These are phyloP conservation scores for Volucella bombylans DNA, from an alignment of 2,888 invertebrate genomes.

Conservation along the genomic window DNA sequence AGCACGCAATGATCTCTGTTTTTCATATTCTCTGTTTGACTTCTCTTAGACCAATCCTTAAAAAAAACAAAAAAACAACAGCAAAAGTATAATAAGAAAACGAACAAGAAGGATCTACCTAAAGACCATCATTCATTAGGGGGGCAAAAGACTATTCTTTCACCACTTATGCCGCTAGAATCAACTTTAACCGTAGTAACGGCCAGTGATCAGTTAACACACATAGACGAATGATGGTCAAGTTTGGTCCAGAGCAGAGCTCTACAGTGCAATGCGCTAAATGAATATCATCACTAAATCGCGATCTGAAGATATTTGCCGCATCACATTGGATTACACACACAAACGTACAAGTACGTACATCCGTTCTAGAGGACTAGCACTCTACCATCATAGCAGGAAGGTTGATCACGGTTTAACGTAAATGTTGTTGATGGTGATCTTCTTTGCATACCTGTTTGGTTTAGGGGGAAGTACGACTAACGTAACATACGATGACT, in stretches of 20 bases:
- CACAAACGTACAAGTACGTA: not conserved
- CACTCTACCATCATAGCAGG: conserved; percentile 43
- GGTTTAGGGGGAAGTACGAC: conserved; percentile 37
- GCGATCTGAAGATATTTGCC: conserved; percentile 69
- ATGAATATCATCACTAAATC: conserved; percentile 71
- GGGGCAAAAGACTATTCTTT: conserved; percentile 57
- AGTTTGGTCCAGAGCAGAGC: conserved; percentile 17
- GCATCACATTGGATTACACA: conserved; percentile 33
- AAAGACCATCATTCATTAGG: conserved; percentile 67
- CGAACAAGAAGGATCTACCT: conserved; percentile 35
- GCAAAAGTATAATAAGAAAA: not conserved
- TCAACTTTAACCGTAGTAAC: conserved; percentile 41
- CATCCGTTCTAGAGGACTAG: conserved; percentile 34
- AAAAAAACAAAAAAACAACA: not conserved
- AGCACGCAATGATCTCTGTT: conserved; percentile 61
- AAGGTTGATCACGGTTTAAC: conserved; percentile 57
- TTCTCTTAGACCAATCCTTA: conserved; percentile 49
- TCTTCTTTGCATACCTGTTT: conserved; percentile 70
- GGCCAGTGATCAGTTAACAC: conserved; percentile 63
- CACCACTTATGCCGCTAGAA: conserved; percentile 67
- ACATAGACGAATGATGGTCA: conserved; percentile 67
- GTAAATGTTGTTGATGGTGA: conserved; percentile 53
- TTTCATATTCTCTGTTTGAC: conserved; percentile 38
- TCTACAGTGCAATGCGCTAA: conserved; percentile 50
- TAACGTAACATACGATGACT: conserved; percentile 50